A percentile compares a stretch with the other conserved stretches of the same genome.
Evolutionary conservation across 2,888 invertebrate genomes (phyloP).

Genomic region (Bruchidius siliquastri): DNA sequence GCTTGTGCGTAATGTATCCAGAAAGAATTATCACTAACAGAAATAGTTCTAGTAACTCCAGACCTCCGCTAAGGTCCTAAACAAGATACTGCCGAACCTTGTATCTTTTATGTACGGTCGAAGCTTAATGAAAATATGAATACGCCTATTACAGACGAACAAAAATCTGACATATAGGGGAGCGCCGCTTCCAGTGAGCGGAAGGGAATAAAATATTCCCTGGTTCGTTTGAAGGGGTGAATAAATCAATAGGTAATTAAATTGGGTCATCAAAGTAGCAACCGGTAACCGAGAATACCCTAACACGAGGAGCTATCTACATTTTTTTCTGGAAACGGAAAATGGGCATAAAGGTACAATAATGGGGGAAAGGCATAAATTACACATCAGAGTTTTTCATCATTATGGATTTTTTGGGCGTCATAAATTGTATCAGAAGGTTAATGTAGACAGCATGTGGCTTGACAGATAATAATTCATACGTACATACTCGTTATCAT

Average conservation of each 20-base stretch:
- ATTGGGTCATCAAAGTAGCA: conserved; percentile 1
- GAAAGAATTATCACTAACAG: too few species aligned
- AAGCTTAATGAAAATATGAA: conserved; percentile 1
- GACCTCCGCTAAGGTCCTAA: too few species aligned
- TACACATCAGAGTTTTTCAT: neutral
- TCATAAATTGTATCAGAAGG: neutral
- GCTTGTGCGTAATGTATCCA: too few species aligned
- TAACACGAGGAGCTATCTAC: neutral
- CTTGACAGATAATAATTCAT: neutral
- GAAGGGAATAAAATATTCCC: neutral
- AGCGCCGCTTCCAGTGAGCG: neutral
- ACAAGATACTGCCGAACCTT: neutral
- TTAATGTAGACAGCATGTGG: neutral
- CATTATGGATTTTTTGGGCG: neutral
- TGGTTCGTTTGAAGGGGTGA: conserved; percentile 1
- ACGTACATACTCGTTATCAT: neutral
- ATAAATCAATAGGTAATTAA: conserved; percentile 3
- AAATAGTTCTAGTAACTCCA: too few species aligned
- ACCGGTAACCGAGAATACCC: neutral
- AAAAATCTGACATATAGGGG: neutral
- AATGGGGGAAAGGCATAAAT: neutral
- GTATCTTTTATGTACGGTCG: neutral
- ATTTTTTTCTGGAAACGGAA: neutral
- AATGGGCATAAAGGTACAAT: neutral
- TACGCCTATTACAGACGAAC: neutral